Evolutionary conservation across 2,797 vertebrate genomes (phyloP).

Genomic region (Liparis tanakae): DNA sequence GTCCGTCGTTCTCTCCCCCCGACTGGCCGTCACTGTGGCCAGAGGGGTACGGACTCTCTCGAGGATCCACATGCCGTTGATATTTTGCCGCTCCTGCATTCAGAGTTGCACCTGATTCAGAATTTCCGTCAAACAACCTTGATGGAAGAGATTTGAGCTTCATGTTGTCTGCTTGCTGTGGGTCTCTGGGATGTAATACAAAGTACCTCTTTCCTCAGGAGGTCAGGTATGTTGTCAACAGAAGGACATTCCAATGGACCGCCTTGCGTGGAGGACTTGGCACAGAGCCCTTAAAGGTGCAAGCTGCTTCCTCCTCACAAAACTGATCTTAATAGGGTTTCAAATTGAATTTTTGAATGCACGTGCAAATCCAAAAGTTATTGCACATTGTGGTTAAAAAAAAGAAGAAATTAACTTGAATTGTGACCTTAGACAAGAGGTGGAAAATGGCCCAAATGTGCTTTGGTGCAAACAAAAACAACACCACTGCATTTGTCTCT

Average conservation of each 20-base stretch:
- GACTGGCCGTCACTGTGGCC: background rate
- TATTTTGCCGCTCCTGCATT: constrained; percentile 48
- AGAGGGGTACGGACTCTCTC: constrained; percentile 3
- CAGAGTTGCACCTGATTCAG: constrained; percentile 10
- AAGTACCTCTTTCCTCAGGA: constrained; percentile 34
- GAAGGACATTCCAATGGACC: constrained; percentile 61
- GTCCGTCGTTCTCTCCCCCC: constrained; percentile 1
- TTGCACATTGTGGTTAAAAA: background rate
- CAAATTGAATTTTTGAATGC: background rate
- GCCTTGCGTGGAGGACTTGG: constrained; percentile 55
- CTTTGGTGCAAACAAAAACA: constrained; percentile 38
- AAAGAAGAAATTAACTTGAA: background rate
- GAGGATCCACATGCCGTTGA: constrained; percentile 57
- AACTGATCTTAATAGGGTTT: constrained; percentile 24
- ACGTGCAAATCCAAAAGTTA: constrained; percentile 1
- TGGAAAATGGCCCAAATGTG: background rate
- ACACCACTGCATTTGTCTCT: background rate
- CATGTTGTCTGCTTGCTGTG: constrained; percentile 52
- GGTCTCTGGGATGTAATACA: constrained; percentile 25
- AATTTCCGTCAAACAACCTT: constrained; percentile 54
- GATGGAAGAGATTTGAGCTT: constrained; percentile 60
- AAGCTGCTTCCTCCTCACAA: constrained; percentile 57
- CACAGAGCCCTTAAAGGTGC: constrained; percentile 69
- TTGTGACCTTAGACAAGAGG: background rate
- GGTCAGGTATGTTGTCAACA: constrained; percentile 63